phyloP scores from a whole-genome alignment of 2,113 vertebrate species.

The mouse (Mus musculus) region GRCm39 chr8:79791501-79792000 shows the following conservation, averaged over 20 bases:
- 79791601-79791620: constrained; percentile 2
- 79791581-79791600: constrained; percentile 16
- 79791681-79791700: neutral
- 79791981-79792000: no score
- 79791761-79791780: neutral
- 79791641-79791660: neutral
- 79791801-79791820: neutral
- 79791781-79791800: no score
- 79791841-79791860: neutral
- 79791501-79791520: neutral
- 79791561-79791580: neutral
- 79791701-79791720: neutral
- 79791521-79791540: neutral
- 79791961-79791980: neutral
- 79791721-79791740: neutral
- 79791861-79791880: neutral
- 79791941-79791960: no score
- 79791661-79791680: neutral
- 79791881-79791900: neutral
- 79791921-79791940: no score
- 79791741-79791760: neutral
- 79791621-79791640: constrained; percentile 18
- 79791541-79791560: neutral
- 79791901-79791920: neutral
- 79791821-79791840: fast-evolving